Evolutionary conservation across 53 echinoderm and acorn worm species (phyloP).

Genomic region (Pentamera pediparva): DNA sequence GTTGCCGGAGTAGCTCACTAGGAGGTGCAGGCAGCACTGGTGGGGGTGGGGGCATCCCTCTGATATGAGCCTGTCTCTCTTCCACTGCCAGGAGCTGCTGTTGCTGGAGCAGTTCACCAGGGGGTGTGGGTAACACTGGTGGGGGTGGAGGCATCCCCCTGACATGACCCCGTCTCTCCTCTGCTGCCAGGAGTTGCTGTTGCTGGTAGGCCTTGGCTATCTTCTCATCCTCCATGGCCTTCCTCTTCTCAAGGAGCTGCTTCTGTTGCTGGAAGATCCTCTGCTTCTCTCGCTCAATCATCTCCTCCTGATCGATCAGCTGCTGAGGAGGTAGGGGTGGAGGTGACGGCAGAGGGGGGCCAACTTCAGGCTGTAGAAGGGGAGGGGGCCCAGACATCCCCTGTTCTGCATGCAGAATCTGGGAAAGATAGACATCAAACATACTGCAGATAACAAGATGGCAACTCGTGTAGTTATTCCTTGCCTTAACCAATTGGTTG

Average conservation of each 20-base stretch:
- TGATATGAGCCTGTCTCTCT: slow-evolving; percentile 22
- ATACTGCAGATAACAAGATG: background rate
- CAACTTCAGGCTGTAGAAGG: background rate
- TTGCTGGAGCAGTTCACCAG: background rate
- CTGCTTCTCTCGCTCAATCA: slow-evolving; percentile 88
- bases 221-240: slow-evolving; percentile 81
- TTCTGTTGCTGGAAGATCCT: slow-evolving; percentile 91
- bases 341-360: slow-evolving; percentile 28
- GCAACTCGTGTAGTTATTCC: too few relatives aligned
- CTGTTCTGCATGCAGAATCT: slow-evolving; percentile 26
- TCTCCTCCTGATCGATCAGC: slow-evolving; percentile 55
- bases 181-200: slow-evolving; percentile 70
- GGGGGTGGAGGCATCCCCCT: slow-evolving; percentile 13
- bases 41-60: slow-evolving; percentile 6
- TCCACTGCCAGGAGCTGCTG: slow-evolving; percentile 33
- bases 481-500: too few relatives aligned
- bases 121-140: background rate
- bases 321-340: slow-evolving; percentile 34
- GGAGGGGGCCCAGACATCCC: slow-evolving; percentile 12
- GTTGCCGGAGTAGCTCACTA: background rate
- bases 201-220: slow-evolving; percentile 74
- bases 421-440: too few relatives aligned
- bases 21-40: background rate
- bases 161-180: slow-evolving; percentile 27
- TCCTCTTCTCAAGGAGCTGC: slow-evolving; percentile 68